Percentiles rank a stretch among this genome's conserved stretches.
phyloP scores from a whole-genome alignment of 2,797 vertebrate species.

The Channallabes apus region DNA sequence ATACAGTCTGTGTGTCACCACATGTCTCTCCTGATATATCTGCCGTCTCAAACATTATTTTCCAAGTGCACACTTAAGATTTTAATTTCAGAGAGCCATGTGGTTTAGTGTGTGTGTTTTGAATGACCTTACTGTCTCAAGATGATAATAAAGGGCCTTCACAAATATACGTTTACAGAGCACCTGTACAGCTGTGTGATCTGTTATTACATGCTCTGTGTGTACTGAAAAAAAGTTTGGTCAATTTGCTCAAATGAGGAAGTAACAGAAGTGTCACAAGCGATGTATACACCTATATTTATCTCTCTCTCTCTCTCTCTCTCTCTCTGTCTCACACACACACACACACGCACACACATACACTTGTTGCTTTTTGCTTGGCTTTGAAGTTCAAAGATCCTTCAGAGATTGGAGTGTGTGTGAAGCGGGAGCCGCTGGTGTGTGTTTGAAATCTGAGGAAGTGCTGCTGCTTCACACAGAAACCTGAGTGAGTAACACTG shows the following conservation, averaged over 20 bases:
- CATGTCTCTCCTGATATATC: neutral
- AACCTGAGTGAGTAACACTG: neutral
- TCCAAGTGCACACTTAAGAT: constrained; percentile 8
- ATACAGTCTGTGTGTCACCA: constrained; percentile 25
- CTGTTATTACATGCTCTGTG: neutral
- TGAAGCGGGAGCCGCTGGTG: neutral
- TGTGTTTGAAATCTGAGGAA: neutral
- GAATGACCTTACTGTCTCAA: neutral
- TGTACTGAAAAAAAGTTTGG: neutral
- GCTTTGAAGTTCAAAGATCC: constrained; percentile 9
- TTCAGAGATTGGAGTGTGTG: neutral
- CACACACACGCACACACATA: neutral
- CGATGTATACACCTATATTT: constrained; percentile 20
- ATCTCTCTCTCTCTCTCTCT: neutral
- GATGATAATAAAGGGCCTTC: neutral
- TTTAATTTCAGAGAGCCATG: neutral
- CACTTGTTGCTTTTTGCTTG: neutral
- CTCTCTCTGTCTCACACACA: neutral
- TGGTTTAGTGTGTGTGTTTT: neutral
- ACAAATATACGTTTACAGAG: constrained; percentile 4
- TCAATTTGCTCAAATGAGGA: constrained; percentile 12
- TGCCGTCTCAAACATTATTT: neutral
- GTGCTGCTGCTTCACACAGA: neutral
- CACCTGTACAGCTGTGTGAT: neutral
- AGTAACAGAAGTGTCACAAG: neutral